Evolutionary conservation across 2,797 vertebrate genomes (phyloP), one percentile per base, ranked within the genome.

Genomic region (Chaetophractus vellerosus): DNA sequence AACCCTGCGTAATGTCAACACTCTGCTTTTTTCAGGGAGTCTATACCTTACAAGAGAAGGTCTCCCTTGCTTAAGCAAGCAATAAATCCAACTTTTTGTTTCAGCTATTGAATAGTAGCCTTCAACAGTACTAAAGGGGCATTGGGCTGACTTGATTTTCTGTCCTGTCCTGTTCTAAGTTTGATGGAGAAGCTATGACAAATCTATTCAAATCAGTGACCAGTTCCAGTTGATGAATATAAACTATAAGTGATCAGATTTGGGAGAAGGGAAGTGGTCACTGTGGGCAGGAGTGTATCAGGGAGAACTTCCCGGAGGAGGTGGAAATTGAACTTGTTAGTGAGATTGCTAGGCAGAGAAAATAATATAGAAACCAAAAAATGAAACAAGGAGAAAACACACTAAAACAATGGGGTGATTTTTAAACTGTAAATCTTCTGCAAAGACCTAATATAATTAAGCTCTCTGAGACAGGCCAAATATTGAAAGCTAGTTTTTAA

Each of bases 371-470:
- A 93, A 94, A 82, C 15, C 61, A 96, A 89, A 97, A 87, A 33
- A 41, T 48, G 33, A 96, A 90, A 55, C 26, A 55, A 59, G 88
- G 28, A 93, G 26, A 71, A 85, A 95, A n/a, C n/a, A 71, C 57
- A 88, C 45, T 88, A 61, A 5, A 63, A 57, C 18, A 79, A 48
- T 9, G 23, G 63, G n/a, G n/a, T n/a, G 4, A 45, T 6, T 26
- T 80, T 92, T 95, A 83, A 93, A 88, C 91, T 93, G 36, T 91
- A 96, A 93, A 72, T 85, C 64, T 74, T 88, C 45, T 38, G 89
- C 55, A 94, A 95, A 72, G 55, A 79, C 31, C 52, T n/a, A n/a
- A n/a, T 72, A 86, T 63, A 93, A 93, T 72, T 76, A 84, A 18
- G 19, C 91, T 82, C 52, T 26, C 45, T 90, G 69, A 64, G 57